Base-by-base conservation (phyloP, 2,888 invertebrate species). In the Melinaea marsaeus region DNA sequence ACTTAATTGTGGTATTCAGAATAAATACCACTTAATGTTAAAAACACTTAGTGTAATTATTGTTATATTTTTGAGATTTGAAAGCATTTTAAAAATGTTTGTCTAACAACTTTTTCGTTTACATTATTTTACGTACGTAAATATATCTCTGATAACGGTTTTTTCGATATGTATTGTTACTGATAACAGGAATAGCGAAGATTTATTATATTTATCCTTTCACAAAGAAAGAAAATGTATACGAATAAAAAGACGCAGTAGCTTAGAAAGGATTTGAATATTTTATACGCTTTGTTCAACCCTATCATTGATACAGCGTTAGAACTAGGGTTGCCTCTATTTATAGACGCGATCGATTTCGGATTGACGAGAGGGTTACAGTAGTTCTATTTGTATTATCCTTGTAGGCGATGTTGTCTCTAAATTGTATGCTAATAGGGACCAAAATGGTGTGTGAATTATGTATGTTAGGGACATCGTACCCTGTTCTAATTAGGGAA, bases 321-420 rank as follows among this genome's bases (percentile, higher is more conserved):
- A 55, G 56, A 32, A 62, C 48, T 54, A 64, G 63, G 63, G 61
- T 13, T 59, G 58, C 7, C 61, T 33, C 60, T 64, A 70, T 67
- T 65, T 63, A 69, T 67, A 64, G 67, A 32, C 22, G 13, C 61
- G 59, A 65, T 65, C 69, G 69, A 67, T 69, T 63, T 55, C 13
- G 47, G 42, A 47, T 11, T 13, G 46, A 33, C 55, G 54, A 56
- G 37, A 61, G 54, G 37, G 22, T 48, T 37, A 51, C 42, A 34
- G 42, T 48, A 59, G 7, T 42, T 13, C 54, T 54, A 13, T 59
- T 32, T 22, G 9, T 9, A 42, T 22, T 13, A 32, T 32, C 6
- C 32, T 11, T 46, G 6, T 32, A 22, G 7, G 32, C 51, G n/a
- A 51, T 22, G 32, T 32, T 51, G 51, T 51, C 51, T 51, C 51